phyloP scores from a whole-genome alignment of 2,797 vertebrate genomes.

The Apogon hyalosoma region DNA sequence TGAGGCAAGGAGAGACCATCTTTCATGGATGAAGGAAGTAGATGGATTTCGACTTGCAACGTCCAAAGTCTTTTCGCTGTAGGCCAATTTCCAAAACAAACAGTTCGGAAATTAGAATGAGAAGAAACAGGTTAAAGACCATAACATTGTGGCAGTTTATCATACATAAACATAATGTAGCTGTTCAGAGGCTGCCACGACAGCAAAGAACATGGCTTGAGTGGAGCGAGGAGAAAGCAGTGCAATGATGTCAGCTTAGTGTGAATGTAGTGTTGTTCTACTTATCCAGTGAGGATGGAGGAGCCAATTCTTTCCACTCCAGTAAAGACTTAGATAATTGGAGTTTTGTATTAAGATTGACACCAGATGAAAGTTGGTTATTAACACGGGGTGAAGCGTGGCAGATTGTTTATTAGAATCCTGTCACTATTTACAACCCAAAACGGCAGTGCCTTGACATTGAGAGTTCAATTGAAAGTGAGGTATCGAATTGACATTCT shows the following conservation, averaged over 20 bases:
- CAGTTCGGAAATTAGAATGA: neutral
- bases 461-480: conserved; percentile 79
- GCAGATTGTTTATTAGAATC: conserved; percentile 86
- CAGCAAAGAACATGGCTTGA: conserved; percentile 15
- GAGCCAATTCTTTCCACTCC: conserved; percentile 80
- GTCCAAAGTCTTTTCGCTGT: conserved; percentile 15
- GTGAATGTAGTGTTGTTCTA: conserved; percentile 59
- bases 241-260: conserved; percentile 47
- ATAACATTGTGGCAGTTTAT: neutral
- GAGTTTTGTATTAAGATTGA: conserved; percentile 85
- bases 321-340: conserved; percentile 84
- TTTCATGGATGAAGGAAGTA: conserved; percentile 13
- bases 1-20: conserved; percentile 37
- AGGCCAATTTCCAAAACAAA: conserved; percentile 1
- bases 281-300: conserved; percentile 68
- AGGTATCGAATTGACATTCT: conserved; percentile 72
- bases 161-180: neutral
- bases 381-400: conserved; percentile 84
- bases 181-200: neutral
- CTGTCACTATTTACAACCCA: conserved; percentile 83
- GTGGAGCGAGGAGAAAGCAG: conserved; percentile 33
- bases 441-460: conserved; percentile 77
- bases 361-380: conserved; percentile 84
- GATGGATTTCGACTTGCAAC: conserved; percentile 19
- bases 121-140: conserved; percentile 4